Base-by-base conservation (phyloP, 1,140 invertebrate genomes). In the Calliphora vicina region DNA sequence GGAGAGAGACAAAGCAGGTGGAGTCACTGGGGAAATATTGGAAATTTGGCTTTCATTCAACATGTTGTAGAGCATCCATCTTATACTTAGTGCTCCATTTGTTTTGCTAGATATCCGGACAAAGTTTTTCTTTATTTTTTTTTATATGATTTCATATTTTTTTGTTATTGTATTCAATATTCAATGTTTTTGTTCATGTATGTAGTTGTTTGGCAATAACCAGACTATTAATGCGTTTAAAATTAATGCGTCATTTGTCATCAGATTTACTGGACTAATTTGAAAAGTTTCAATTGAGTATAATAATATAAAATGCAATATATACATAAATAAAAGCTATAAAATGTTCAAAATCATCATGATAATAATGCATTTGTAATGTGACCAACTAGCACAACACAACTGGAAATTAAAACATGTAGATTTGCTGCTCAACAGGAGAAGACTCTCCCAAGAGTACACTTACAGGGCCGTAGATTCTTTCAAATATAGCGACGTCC, bases 211-310 rank as follows among this genome's bases (percentile, higher is more conserved):
- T 67, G 61, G 61, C 61, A 67, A 67, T 67, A 67, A 67, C 8
- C 61, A 67, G 61, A 67, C 23, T 78, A 78, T 78, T 78, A 78
- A 78, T 78, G 74, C 74, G 74, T 78, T 43, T 78, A 43, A 78
- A 78, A 45, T 20, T 45, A 78, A 78, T 78, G 74, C 74, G 42
- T 78, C 74, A 78, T 78, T 78, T 78, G 25, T 78, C 35, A 43
- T 78, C 9, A 78, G 74, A 78, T 78, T 78, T 78, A 78, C n/a
- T 78, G 74, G 74, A 78, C 74, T 78, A 43, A 67, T 67, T 67
- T 67, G 10, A 67, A 67, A 67, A 67, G 61, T 67, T 67, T 67
- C 20, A 23, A 67, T 57, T 17, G 61, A 57, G n/a, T 57, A 57
- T 15, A 57, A 8, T n/a, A 4, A 4, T 12, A 67, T 67, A 67